Percentiles rank a stretch among this genome's conserved stretches.
Evolutionary conservation across 2,888 invertebrate genomes (phyloP).

Genomic region (Orthosia cruda): DNA sequence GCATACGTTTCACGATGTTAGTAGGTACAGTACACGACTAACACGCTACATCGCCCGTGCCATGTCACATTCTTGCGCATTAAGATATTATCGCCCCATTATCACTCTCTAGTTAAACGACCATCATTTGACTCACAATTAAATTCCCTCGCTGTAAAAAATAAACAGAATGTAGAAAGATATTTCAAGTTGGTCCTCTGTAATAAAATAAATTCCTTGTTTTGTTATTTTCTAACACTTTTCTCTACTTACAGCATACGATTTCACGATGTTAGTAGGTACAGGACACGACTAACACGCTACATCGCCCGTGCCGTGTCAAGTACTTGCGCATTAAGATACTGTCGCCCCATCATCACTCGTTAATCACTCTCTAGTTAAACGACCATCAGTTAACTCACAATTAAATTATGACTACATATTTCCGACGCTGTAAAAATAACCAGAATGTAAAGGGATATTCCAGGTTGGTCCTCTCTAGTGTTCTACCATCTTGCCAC

Average conservation of each 20-base stretch:
- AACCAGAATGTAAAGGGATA: not conserved
- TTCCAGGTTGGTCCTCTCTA: conserved; percentile 1
- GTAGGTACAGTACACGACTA: not conserved
- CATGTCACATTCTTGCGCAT: conserved; percentile 43
- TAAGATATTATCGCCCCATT: conserved; percentile 66
- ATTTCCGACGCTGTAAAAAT: conserved; percentile 7
- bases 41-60: conserved; percentile 33
- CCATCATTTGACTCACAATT: conserved; percentile 51
- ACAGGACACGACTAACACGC: not conserved
- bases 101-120: conserved; percentile 61
- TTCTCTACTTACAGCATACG: conserved; percentile 11
- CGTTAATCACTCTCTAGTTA: conserved; percentile 63
- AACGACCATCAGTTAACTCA: conserved; percentile 51
- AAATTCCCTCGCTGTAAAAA: conserved; percentile 17
- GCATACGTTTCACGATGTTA: conserved; percentile 39
- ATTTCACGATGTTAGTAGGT: conserved; percentile 34
- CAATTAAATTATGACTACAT: conserved; percentile 40
- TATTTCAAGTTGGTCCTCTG: conserved; percentile 2
- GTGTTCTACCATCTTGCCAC: conserved; percentile 14
- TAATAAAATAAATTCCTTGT: conserved; percentile 42
- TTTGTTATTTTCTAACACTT: conserved; percentile 10
- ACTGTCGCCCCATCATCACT: conserved; percentile 24
- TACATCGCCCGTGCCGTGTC: conserved; percentile 37
- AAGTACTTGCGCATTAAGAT: conserved; percentile 56
- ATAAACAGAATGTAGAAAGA: conserved; percentile 4